A percentile compares a stretch with the other conserved stretches of the same genome.
Conservation (phyloP, 2,888 invertebrate species). For the Sphecodes monilicornis region DNA sequence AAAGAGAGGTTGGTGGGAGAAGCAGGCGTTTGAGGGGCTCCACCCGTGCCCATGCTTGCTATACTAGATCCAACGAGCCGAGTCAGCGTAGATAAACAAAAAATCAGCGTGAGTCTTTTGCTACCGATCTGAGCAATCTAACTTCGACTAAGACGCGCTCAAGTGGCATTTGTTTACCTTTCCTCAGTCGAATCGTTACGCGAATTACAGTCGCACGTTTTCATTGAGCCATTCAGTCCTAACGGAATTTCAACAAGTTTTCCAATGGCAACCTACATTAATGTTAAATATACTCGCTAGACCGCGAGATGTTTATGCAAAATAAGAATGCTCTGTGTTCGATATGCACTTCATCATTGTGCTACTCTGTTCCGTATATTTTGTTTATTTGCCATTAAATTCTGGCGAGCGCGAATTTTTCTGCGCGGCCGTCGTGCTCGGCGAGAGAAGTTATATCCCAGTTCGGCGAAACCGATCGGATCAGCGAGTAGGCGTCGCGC, state of each 20-base stretch:
- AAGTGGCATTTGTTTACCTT: too few relatives aligned
- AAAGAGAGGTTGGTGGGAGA: too few relatives aligned
- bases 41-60: too few relatives aligned
- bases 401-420: not conserved
- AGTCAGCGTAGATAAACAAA: too few relatives aligned
- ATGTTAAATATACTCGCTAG: not conserved
- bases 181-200: too few relatives aligned
- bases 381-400: not conserved
- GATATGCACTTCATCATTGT: not conserved
- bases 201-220: too few relatives aligned
- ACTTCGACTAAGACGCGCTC: too few relatives aligned
- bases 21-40: too few relatives aligned
- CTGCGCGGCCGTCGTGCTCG: not conserved
- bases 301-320: not conserved
- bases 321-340: not conserved
- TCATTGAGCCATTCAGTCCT: not conserved
- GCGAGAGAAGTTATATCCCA: not conserved
- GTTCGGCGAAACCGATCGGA: slow-evolving; percentile 9
- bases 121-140: too few relatives aligned
- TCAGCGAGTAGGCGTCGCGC: slow-evolving; percentile 10
- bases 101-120: too few relatives aligned
- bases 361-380: not conserved
- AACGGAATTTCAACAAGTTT: not conserved
- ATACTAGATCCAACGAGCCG: too few relatives aligned
- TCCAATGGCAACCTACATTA: not conserved